Evolutionary conservation across 2,888 invertebrate species (phyloP), one percentile per base, ranked within the genome.

Genomic region (Caenorhabditis macrosperma): DNA sequence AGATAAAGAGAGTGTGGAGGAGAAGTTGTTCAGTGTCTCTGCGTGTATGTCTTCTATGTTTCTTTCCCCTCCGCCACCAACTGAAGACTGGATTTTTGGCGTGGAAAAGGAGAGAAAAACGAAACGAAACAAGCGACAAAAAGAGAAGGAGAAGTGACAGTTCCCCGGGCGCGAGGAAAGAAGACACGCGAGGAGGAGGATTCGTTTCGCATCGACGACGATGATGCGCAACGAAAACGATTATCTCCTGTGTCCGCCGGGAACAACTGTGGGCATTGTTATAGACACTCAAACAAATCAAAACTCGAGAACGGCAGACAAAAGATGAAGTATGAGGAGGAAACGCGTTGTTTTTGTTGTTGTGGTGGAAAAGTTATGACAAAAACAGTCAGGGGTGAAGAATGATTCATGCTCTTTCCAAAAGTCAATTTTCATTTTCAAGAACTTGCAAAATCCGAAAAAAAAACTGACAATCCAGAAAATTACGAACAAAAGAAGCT

Each of bases 171-270:
- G 44, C 17, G n/a, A 17, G 12, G 20, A 17, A 5, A 44, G 7
- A 17, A 9, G 44, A 44, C 10, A 44, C 17, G 20, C 20, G n/a
- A n/a, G 44, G 17, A 3, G 4, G 17, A 17, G 44, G 44, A 44
- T 44, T 44, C 59, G 52, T 52, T 59, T 55, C 60, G 61, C 41
- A 63, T 61, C 50, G 59, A 59, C 30, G 46, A 3, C 20, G 44
- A 59, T 48, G 71, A 71, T 54, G 74, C 74, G 74, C 64, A 66
- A 41, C 74, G 50, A 63, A 66, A 74, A 64, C 64, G 74, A 66
- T 74, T 74, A 63, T 72, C 54, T 61, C 17, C 54, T 54, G 54
- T 7, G 30, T 33, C 17, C 12, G n/a, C n/a, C n/a, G n/a, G 30
- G 52, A 33, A 46, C n/a, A n/a, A n/a, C n/a, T n/a, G 52, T 28